Percentiles rank a stretch among this genome's conserved stretches.
Conservation (phyloP, 92 coral and sea anemone species). For the Parazoanthus swiftii region DNA sequence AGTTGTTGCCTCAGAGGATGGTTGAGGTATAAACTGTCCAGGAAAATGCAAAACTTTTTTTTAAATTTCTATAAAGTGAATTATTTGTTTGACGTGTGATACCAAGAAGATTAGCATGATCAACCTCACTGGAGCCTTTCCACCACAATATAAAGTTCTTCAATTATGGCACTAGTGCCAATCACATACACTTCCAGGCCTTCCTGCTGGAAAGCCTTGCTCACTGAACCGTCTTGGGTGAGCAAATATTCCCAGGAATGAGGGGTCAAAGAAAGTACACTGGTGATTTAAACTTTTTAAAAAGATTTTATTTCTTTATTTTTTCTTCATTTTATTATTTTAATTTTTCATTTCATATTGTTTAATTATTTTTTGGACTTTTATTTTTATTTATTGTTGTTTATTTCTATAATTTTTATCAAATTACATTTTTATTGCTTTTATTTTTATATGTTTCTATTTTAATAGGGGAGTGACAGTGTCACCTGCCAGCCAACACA, state of each 20-base stretch:
- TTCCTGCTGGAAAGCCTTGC: slow-evolving; percentile 61
- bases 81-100: no score
- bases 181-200: slow-evolving; percentile 72
- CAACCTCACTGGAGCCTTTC: slow-evolving; percentile 42
- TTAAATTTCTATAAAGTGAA: no score
- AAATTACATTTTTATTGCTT: no score
- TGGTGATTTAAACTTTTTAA: slow-evolving; percentile 1
- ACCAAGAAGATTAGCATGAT: neutral
- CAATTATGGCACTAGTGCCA: slow-evolving; percentile 59
- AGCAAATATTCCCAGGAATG: neutral
- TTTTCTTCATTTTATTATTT: neutral
- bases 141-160: slow-evolving; percentile 36
- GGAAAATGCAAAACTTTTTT: no score
- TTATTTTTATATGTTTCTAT: neutral
- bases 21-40: no score
- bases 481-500: slow-evolving; percentile 25
- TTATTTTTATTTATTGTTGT: no score
- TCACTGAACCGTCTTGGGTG: slow-evolving; percentile 46
- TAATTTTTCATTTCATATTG: neutral
- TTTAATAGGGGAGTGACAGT: slow-evolving; percentile 45
- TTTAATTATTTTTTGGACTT: neutral
- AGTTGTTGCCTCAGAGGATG: no score
- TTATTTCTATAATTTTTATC: neutral
- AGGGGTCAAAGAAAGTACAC: slow-evolving; percentile 47
- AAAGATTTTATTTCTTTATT: no score